Conservation (phyloP, 2,797 vertebrate species). For the Anguilla anguilla region DNA sequence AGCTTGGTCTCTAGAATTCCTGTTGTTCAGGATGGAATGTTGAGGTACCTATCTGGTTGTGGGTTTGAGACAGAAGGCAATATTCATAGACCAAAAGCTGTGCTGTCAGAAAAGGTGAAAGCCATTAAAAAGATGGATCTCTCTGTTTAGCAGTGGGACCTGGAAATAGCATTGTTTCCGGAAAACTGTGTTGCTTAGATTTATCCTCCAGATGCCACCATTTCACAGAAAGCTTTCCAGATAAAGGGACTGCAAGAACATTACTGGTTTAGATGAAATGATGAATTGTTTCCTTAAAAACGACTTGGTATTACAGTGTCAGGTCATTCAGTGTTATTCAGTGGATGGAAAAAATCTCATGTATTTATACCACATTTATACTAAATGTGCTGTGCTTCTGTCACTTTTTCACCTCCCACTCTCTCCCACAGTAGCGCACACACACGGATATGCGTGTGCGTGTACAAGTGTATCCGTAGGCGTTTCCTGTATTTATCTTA, state of each 20-base stretch:
- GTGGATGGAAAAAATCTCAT: background rate
- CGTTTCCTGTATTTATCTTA: conserved; percentile 36
- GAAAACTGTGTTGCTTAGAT: background rate
- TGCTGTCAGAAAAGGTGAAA: background rate
- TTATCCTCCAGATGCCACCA: background rate
- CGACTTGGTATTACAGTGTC: background rate
- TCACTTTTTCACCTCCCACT: background rate
- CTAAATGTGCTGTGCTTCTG: background rate
- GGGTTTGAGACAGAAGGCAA: background rate
- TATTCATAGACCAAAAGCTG: background rate
- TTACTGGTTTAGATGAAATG: background rate
- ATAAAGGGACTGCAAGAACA: background rate
- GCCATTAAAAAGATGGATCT: background rate
- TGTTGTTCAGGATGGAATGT: background rate
- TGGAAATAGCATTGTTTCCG: background rate
- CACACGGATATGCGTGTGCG: background rate
- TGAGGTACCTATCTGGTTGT: background rate
- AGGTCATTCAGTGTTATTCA: background rate
- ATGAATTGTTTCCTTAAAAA: background rate
- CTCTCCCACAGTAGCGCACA: background rate
- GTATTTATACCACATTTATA: conserved; percentile 12
- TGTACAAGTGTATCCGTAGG: conserved; percentile 33
- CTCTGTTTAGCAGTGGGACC: background rate
- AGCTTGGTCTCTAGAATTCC: background rate
- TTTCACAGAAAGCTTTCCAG: background rate